Base-by-base conservation (phyloP, 1,140 invertebrate genomes). In the Aculops lycopersici region DNA sequence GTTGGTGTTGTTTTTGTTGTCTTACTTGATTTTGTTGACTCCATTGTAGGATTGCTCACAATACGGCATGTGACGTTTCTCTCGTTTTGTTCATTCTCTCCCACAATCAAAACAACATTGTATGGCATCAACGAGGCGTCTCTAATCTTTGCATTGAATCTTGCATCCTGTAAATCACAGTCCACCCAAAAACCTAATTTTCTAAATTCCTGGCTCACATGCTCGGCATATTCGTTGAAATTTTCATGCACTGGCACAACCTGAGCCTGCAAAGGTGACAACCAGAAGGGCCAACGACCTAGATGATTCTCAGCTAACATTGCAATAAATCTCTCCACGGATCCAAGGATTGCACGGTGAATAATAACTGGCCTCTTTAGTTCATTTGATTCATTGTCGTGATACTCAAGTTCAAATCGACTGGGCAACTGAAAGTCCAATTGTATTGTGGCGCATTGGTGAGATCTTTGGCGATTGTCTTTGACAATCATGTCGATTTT, bases 241-340 rank as follows among this genome's bases (percentile, higher is more conserved):
- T 63, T 59, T 0, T 75, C 68, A 0, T 73, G 73, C 15, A 94
- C 77, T 12, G 86, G 78, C 35, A 94, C 70, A 13, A 94, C 70
- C 64, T 84, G 75, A 1, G 68, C 70, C 60, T 97, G 90, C 20
- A 84, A 59, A 3, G 90, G 90, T 1, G 84, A 94, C 2, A 98
- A 52, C 90, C 90, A 98, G 61, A 92, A 92, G 17, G 86, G 86
- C 88, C 90, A 98, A 63, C 94, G 94, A 41, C 90, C 90, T 20
- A 72, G 90, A 61, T 73, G 97, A 42, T 72, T 84, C 63, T 98
- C 90, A 19, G 80, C 83, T 1, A 98, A 60, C 53, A 98, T 86
- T 3, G 88, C 90, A 44, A 95, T 79, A 80, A 95, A 90, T 37
- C 90, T 67, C 61, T 98, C 90, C 2, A 98, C 74, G 1, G 88